These are phyloP conservation scores for Progne subis DNA, from an alignment of 2,113 vertebrate species.

Conservation along the genomic window DNA sequence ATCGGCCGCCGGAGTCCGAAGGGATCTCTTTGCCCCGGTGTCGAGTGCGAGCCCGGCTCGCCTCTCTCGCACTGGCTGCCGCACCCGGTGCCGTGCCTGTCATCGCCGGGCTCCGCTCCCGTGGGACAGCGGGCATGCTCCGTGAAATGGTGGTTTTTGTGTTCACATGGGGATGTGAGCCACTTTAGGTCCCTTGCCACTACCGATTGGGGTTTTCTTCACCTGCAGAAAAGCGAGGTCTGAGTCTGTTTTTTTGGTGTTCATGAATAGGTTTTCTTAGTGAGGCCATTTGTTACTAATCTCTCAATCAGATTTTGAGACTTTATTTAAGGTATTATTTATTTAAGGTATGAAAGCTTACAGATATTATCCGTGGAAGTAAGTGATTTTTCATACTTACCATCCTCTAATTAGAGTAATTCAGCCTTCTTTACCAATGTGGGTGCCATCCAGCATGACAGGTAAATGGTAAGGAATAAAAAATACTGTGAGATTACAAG, in stretches of 20 bases:
- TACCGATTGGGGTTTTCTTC: background rate
- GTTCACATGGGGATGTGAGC: background rate
- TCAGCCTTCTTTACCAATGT: background rate
- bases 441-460: background rate
- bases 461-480: background rate
- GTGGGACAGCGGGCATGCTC: fast-evolving
- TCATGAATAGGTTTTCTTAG: background rate
- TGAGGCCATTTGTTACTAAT: background rate
- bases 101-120: fast-evolving
- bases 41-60: background rate
- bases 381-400: background rate
- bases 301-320: background rate
- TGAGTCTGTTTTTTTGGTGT: background rate
- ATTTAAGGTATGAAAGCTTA: background rate
- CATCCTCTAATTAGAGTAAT: background rate
- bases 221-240: background rate
- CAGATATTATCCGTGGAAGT: background rate
- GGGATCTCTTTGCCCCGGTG: background rate
- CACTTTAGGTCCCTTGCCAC: background rate
- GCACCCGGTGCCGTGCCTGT: background rate
- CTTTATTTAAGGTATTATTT: background rate
- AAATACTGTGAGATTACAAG: background rate
- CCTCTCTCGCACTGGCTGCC: background rate
- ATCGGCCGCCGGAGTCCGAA: background rate
- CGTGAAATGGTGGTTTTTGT: fast-evolving